Percentiles rank a stretch among this genome's conserved stretches.
These are phyloP conservation scores for Scomber scombrus DNA, from an alignment of 2,113 vertebrate genomes.

Conservation along the genomic window DNA sequence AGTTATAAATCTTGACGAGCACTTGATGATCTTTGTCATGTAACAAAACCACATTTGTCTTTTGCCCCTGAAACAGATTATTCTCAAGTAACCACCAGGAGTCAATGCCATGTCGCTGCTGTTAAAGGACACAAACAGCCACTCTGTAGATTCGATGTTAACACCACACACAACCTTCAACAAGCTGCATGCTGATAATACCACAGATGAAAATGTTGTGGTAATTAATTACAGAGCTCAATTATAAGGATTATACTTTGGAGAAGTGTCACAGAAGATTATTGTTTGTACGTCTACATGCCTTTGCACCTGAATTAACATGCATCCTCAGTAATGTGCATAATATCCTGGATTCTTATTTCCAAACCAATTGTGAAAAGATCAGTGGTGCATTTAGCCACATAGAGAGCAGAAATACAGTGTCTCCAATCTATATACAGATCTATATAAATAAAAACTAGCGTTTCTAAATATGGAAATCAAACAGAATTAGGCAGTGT, in stretches of 20 bases:
- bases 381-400: conserved; percentile 12
- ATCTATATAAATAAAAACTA: conserved; percentile 1
- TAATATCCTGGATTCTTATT: conserved; percentile 21
- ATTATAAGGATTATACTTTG: conserved; percentile 46
- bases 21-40: not conserved
- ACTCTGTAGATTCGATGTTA: conserved; percentile 94
- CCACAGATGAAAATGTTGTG: conserved; percentile 30
- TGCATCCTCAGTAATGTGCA: conserved; percentile 20
- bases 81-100: conserved; percentile 93
- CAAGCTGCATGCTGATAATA: conserved; percentile 93
- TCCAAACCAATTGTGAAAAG: conserved; percentile 18
- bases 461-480: not conserved
- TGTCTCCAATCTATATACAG: conserved; percentile 3
- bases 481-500: conserved; percentile 2
- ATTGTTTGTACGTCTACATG: conserved; percentile 30
- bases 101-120: conserved; percentile 89
- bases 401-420: conserved; percentile 4
- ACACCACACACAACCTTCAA: conserved; percentile 90
- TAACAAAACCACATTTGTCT: conserved; percentile 71
- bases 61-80: conserved; percentile 91
- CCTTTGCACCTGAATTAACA: conserved; percentile 53
- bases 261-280: conserved; percentile 47
- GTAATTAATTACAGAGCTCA: conserved; percentile 9
- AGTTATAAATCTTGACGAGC: not conserved
- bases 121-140: conserved; percentile 89